Conservation (phyloP, 2,888 invertebrate genomes). For the Erebia palarica region DNA sequence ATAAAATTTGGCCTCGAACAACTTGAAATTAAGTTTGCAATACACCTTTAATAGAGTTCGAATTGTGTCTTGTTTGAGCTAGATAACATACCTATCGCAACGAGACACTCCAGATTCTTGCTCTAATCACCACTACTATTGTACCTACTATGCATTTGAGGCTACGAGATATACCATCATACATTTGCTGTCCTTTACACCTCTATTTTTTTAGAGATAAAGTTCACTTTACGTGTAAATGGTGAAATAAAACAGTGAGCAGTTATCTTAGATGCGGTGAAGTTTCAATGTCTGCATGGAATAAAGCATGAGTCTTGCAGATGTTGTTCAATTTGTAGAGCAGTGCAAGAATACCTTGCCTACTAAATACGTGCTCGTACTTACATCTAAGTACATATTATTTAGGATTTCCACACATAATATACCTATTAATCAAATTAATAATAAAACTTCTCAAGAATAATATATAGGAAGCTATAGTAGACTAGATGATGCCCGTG, state of each 20-base stretch:
- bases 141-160: slow-evolving; percentile 21
- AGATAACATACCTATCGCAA: slow-evolving; percentile 11
- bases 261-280: slow-evolving; percentile 11
- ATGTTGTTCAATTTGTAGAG: slow-evolving; percentile 14
- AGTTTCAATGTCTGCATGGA: slow-evolving; percentile 13
- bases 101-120: slow-evolving; percentile 13
- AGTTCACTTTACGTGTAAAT: not conserved
- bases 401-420: too few relatives aligned
- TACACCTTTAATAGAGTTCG: slow-evolving; percentile 12
- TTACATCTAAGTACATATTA: not conserved
- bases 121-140: slow-evolving; percentile 23
- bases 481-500: too few relatives aligned
- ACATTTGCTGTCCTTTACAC: not conserved
- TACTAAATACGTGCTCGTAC: not conserved
- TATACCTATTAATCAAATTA: too few relatives aligned
- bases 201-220: not conserved
- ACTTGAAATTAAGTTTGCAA: slow-evolving; percentile 21
- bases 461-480: too few relatives aligned
- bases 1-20: not conserved
- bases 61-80: slow-evolving; percentile 20
- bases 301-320: slow-evolving; percentile 14
- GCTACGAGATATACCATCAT: slow-evolving; percentile 11
- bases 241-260: not conserved
- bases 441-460: too few relatives aligned
- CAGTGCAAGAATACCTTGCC: not conserved